A percentile compares a stretch with the other conserved stretches of the same genome.
phyloP scores from a whole-genome alignment of 2,797 vertebrate species.

The Lindbergichthys nudifrons region DNA sequence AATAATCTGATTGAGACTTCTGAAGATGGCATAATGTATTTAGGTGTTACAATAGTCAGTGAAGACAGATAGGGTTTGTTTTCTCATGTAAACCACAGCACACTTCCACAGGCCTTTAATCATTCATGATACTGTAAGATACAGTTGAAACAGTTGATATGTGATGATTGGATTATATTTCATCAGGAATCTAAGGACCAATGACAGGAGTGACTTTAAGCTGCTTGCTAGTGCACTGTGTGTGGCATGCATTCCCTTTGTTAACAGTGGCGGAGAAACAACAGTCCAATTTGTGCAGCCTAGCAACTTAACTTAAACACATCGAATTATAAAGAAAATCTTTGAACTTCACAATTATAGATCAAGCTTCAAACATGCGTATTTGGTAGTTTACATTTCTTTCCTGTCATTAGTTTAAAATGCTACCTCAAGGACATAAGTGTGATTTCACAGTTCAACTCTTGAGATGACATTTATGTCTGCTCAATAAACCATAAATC shows the following conservation, averaged over 20 bases:
- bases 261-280: slow-evolving; percentile 35
- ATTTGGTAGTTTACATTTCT: slow-evolving; percentile 1
- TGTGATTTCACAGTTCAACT: neutral
- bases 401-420: neutral
- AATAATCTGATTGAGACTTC: no score
- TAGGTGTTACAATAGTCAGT: no score
- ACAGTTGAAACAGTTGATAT: slow-evolving; percentile 15
- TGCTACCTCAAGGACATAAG: neutral
- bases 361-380: neutral
- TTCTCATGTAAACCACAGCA: neutral
- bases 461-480: neutral
- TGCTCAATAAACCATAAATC: neutral
- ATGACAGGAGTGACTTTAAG: neutral
- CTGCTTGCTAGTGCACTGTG: slow-evolving; percentile 4
- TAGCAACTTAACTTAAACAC: no score
- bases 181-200: slow-evolving; percentile 11
- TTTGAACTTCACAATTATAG: no score
- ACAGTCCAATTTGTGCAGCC: neutral
- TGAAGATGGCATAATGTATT: no score
- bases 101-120: neutral
- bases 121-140: neutral
- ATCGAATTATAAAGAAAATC: no score
- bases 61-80: neutral
- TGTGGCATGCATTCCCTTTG: neutral
- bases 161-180: slow-evolving; percentile 18